Evolutionary conservation across 92 coral and sea anemone genomes (phyloP).

Genomic region (Epizoanthus scotinus): DNA sequence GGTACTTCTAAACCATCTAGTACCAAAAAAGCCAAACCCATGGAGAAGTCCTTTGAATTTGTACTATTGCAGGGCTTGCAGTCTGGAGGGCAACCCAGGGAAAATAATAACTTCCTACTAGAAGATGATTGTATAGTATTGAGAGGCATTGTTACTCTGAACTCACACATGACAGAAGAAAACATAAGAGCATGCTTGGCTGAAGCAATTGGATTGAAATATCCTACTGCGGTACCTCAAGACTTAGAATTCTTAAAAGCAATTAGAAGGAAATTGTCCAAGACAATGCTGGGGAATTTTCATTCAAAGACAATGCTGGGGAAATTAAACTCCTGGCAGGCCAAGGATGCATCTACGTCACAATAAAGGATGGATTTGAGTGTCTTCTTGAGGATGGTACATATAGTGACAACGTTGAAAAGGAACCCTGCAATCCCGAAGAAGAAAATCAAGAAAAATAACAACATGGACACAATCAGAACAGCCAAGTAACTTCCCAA

Average conservation of each 20-base stretch:
- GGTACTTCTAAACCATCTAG: conserved; percentile 41
- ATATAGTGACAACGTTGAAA: too few species aligned
- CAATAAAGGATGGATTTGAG: conserved; percentile 46
- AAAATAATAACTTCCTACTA: conserved; percentile 23
- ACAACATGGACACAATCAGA: too few species aligned
- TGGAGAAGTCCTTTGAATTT: conserved; percentile 39
- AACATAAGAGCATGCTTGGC: conserved; percentile 42
- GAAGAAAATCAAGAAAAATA: conserved; percentile 3
- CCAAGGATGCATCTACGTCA: conserved; percentile 47
- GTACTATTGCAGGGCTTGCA: conserved; percentile 19
- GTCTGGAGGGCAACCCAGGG: conserved; percentile 29
- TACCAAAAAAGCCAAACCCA: conserved; percentile 29
- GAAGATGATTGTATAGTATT: conserved; percentile 36
- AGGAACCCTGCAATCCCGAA: conserved; percentile 21
- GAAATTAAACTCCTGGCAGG: conserved; percentile 48
- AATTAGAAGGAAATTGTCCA: conserved; percentile 5
- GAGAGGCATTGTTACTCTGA: conserved; percentile 40
- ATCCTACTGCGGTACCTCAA: conserved; percentile 40
- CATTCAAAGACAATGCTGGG: too few species aligned
- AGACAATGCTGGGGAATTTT: conserved; percentile 41
- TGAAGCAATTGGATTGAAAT: conserved; percentile 25
- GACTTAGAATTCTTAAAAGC: conserved; percentile 37
- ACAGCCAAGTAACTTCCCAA: too few species aligned
- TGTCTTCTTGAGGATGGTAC: conserved; percentile 40
- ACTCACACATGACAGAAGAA: conserved; percentile 34